Evolutionary conservation across 2,888 invertebrate species (phyloP), one percentile per base, ranked within the genome.

Genomic region (Sussaba pulchella): DNA sequence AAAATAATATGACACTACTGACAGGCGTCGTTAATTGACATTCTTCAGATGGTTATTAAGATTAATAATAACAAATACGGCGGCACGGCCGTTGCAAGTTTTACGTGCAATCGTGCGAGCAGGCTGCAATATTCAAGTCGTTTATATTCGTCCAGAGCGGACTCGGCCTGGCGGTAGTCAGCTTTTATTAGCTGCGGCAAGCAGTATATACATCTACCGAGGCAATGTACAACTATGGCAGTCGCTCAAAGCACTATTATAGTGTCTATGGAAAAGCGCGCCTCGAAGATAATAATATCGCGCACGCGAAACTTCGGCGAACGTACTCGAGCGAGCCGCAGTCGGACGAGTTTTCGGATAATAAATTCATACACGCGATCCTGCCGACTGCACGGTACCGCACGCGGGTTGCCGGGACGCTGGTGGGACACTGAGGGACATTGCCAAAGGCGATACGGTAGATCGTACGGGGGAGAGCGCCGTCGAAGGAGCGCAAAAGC

Each of bases 21-120:
- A 91, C 90, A 89, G 89, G 88, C 89, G 88, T 90, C 89, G 89
- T 90, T 90, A 91, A 91, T 91, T 91, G 90, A 89, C 89, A 88
- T 86, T 84, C 87, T 88, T 86, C 86, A 88, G 89, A 90, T 90
- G 88, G 89, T 89, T 90, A 91, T 91, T 91, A 91, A 91, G 91
- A 91, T 91, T 90, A 91, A 91, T 91, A 90, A 90, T 89, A 88
- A 90, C n/a, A n/a, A n/a, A n/a, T n/a, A 88, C 86, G 86, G 83
- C 83, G 87, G 84, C 36, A 31, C 79, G 83, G 82, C 82, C 83
- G 82, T 82, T 75, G 79, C 39, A 70, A 59, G 71, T 72, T 64
- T 36, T 64, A 69, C 69, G 31, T 64, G 69, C 73, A 69, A 63
- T 78, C 73, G 73, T 73, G 78, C 78, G 21, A 67, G 67, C 50